phyloP scores from a whole-genome alignment of 2,888 invertebrate genomes.

The Galeopsomyia nigrocyanea region DNA sequence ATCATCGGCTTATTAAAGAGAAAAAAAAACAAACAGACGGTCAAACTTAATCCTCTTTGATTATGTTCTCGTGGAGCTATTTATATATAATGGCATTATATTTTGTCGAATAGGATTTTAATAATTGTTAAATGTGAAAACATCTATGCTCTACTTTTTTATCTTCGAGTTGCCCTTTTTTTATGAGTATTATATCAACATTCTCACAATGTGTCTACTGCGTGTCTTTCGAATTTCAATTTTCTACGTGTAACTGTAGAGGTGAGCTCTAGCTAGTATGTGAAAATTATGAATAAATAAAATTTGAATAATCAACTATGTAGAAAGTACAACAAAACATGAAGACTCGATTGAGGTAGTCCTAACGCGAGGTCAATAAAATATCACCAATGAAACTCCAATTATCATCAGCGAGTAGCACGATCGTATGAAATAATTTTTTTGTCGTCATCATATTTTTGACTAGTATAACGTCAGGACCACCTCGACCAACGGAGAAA shows the following conservation, averaged over 20 bases:
- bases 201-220: too few relatives aligned
- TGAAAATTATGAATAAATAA: too few relatives aligned
- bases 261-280: neutral
- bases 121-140: slow-evolving; percentile 5
- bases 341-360: slow-evolving; percentile 28
- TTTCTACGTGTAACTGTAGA: neutral
- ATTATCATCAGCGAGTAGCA: neutral
- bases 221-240: neutral
- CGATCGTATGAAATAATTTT: neutral
- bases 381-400: slow-evolving; percentile 7
- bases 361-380: slow-evolving; percentile 37
- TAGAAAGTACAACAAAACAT: too few relatives aligned
- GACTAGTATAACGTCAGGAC: slow-evolving; percentile 45
- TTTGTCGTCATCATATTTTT: slow-evolving; percentile 20
- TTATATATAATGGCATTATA: slow-evolving; percentile 37
- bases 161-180: too few relatives aligned
- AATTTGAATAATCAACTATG: too few relatives aligned
- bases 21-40: too few relatives aligned
- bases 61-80: slow-evolving; percentile 23
- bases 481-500: slow-evolving; percentile 30
- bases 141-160: neutral
- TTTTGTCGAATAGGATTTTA: slow-evolving; percentile 29
- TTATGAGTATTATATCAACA: too few relatives aligned
- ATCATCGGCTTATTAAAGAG: neutral
- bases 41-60: slow-evolving; percentile 11